phyloP scores from a whole-genome alignment of 2,888 invertebrate species.

The Oscheius myriophilus region DNA sequence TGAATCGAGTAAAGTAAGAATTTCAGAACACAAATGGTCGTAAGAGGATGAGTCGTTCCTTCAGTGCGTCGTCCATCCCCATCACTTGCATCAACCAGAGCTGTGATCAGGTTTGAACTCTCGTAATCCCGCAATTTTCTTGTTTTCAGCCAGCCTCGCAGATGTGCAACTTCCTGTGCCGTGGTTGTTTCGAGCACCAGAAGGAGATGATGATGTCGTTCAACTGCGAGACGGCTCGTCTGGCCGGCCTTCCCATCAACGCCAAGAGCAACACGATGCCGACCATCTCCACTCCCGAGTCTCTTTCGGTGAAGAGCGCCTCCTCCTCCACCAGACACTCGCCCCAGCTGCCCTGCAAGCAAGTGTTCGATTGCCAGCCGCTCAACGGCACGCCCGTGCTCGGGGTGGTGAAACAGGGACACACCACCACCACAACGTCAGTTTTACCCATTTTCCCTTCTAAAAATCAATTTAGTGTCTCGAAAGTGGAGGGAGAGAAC shows the following conservation, averaged over 20 bases:
- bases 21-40: slow-evolving; percentile 35
- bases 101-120: slow-evolving; percentile 52
- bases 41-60: slow-evolving; percentile 65
- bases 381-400: slow-evolving; percentile 15
- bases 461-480: slow-evolving; percentile 37
- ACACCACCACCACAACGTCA: slow-evolving; percentile 20
- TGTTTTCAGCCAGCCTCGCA: slow-evolving; percentile 60
- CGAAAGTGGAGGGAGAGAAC: slow-evolving; percentile 49
- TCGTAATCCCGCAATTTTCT: not conserved
- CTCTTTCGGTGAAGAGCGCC: not conserved
- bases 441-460: not conserved
- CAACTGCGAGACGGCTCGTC: slow-evolving; percentile 35
- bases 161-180: slow-evolving; percentile 68
- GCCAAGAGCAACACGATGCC: slow-evolving; percentile 37
- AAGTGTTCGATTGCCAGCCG: not conserved
- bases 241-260: slow-evolving; percentile 21
- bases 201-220: slow-evolving; percentile 54
- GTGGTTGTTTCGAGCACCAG: slow-evolving; percentile 64
- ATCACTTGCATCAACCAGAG: slow-evolving; percentile 65
- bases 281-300: slow-evolving; percentile 17
- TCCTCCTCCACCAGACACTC: slow-evolving; percentile 11
- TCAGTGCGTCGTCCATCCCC: slow-evolving; percentile 61
- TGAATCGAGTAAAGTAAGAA: not conserved
- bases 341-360: slow-evolving; percentile 10
- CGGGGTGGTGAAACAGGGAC: slow-evolving; percentile 22